These are phyloP conservation scores for Sebastes kiyomatsui DNA, from an alignment of 2,797 vertebrate species.

Conservation along the genomic window DNA sequence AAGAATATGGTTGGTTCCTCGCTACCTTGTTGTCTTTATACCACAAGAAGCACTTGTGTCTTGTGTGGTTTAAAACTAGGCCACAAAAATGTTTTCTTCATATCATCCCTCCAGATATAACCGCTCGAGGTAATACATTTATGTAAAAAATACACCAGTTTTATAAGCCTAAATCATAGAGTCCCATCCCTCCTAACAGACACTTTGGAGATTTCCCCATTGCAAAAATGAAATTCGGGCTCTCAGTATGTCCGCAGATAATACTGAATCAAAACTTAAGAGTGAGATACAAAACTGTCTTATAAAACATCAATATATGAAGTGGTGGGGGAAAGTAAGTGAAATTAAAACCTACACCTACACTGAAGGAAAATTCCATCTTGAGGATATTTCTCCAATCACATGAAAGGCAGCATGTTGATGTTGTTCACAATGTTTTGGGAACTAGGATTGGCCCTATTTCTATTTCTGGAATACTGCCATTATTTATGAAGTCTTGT, in stretches of 20 bases:
- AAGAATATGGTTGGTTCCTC: background rate
- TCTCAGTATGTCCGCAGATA: background rate
- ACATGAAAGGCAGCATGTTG: constrained; percentile 41
- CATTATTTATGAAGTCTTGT: constrained; percentile 64
- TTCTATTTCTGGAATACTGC: constrained; percentile 65
- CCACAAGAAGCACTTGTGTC: background rate
- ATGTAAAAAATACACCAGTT: background rate
- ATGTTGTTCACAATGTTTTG: constrained; percentile 45
- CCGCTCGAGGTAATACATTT: background rate
- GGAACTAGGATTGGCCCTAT: constrained; percentile 36
- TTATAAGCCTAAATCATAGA: constrained; percentile 2
- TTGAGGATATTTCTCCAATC: constrained; percentile 16
- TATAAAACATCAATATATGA: background rate
- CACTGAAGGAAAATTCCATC: constrained; percentile 7
- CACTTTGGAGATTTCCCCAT: background rate
- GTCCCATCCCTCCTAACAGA: background rate
- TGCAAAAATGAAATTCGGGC: background rate
- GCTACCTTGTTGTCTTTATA: background rate
- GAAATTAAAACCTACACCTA: constrained; percentile 3
- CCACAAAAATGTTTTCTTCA: background rate
- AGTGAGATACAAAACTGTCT: background rate
- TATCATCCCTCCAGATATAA: background rate
- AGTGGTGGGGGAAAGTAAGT: background rate
- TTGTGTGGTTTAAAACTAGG: constrained; percentile 7
- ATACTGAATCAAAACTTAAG: constrained; percentile 1